Percentiles rank a stretch among this genome's conserved stretches.
Conservation (phyloP, 2,797 vertebrate genomes). For the Dendrocincla tyrannina region DNA sequence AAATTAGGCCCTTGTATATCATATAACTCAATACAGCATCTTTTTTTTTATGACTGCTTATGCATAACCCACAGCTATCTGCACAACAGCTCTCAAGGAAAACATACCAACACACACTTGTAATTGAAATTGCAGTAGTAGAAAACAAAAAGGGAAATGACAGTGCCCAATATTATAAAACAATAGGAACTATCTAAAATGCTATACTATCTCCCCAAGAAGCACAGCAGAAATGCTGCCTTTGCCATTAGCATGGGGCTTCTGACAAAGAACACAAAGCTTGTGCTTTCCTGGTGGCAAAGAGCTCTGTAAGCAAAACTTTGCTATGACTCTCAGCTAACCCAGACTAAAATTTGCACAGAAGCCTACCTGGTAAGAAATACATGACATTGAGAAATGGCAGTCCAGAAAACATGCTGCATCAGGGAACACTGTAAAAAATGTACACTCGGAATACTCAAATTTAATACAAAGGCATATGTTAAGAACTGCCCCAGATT, state of each 20-base stretch:
- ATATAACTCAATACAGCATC: neutral
- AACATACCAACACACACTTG: neutral
- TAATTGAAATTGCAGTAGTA: neutral
- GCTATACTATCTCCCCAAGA: neutral
- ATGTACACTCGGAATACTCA: neutral
- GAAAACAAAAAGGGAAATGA: neutral
- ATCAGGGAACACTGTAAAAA: neutral
- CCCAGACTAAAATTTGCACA: neutral
- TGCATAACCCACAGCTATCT: neutral
- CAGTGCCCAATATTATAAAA: neutral
- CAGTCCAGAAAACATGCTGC: neutral
- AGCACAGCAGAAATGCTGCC: neutral
- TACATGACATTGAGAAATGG: fast-evolving
- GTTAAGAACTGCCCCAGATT: neutral
- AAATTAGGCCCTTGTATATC: neutral
- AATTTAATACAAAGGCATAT: neutral
- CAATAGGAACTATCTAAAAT: neutral
- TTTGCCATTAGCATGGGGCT: neutral
- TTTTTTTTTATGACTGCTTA: neutral
- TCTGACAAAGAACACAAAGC: neutral
- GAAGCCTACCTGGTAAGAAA: neutral
- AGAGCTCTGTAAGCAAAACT: neutral
- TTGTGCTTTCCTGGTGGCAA: neutral
- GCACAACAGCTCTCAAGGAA: neutral
- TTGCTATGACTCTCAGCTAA: neutral